Evolutionary conservation across 2,113 vertebrate species (phyloP).

Genomic region (Amazona vittata): DNA sequence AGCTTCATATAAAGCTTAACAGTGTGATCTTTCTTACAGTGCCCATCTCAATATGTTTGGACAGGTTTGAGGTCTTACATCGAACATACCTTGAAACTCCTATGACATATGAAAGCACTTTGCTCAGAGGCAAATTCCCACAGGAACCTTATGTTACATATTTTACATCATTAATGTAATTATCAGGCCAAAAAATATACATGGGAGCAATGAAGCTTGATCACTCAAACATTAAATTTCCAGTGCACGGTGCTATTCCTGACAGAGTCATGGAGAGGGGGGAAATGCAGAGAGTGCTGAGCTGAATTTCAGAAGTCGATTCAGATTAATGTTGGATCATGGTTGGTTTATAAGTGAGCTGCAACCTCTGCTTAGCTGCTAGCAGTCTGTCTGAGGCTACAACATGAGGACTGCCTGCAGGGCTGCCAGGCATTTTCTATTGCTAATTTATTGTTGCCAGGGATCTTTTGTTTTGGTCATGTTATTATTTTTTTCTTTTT

Average conservation of each 20-base stretch:
- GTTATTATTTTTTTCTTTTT: neutral
- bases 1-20: neutral
- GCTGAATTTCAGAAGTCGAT: neutral
- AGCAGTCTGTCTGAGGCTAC: neutral
- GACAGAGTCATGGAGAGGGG: neutral
- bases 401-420: neutral
- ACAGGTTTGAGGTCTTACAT: neutral
- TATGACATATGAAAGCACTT: neutral
- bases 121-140: neutral
- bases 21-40: neutral
- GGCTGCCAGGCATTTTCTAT: neutral
- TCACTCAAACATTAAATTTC: neutral
- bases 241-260: neutral
- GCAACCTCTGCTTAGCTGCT: neutral
- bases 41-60: neutral
- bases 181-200: neutral
- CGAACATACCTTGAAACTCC: neutral
- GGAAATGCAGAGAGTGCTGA: neutral
- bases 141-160: neutral
- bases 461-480: neutral
- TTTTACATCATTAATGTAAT: neutral
- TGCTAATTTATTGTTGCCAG: neutral
- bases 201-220: neutral
- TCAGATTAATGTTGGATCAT: neutral
- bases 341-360: neutral